These are phyloP conservation scores for Theonella swinhoei DNA, from an alignment of 37 sponge, comb jelly and placozoan genomes.

Conservation along the genomic window DNA sequence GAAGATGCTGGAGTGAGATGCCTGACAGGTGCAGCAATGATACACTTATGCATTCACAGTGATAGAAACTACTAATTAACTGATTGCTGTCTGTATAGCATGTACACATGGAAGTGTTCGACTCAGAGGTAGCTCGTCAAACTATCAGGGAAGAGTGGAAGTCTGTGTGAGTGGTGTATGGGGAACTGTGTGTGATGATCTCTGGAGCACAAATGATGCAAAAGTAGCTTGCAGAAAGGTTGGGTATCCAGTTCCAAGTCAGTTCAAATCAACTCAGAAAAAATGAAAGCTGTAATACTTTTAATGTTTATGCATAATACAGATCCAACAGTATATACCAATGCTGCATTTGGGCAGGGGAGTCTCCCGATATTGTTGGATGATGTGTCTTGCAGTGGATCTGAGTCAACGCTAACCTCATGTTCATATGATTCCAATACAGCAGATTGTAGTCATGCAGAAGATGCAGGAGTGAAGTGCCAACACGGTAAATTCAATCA, in stretches of 20 bases:
- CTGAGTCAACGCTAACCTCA: not conserved
- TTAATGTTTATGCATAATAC: not conserved
- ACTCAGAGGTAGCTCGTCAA: conserved; percentile 14
- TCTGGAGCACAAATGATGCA: conserved; percentile 38
- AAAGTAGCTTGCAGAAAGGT: conserved; percentile 37
- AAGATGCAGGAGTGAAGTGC: conserved; percentile 31
- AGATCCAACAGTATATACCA: conserved; percentile 10
- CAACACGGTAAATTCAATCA: too few relatives aligned
- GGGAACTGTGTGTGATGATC: conserved; percentile 46
- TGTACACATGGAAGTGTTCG: conserved; percentile 17
- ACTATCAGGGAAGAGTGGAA: conserved; percentile 39
- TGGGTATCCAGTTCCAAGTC: conserved; percentile 25
- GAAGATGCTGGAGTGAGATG: not conserved
- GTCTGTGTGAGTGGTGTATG: conserved; percentile 6
- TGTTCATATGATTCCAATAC: conserved; percentile 5
- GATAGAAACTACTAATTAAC: too few relatives aligned
- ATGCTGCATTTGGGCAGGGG: conserved; percentile 13
- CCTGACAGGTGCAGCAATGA: not conserved
- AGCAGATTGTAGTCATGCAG: not conserved
- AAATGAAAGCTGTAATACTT: not conserved
- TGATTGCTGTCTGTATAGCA: too few relatives aligned
- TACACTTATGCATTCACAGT: too few relatives aligned
- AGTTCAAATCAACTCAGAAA: not conserved
- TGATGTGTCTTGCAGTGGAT: conserved; percentile 10
- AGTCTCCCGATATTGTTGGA: conserved; percentile 11